A percentile compares a stretch with the other conserved stretches of the same genome.
phyloP scores from a whole-genome alignment of 35 echinoderm and acorn worm genomes.

The Apostichopus parvimensis region DNA sequence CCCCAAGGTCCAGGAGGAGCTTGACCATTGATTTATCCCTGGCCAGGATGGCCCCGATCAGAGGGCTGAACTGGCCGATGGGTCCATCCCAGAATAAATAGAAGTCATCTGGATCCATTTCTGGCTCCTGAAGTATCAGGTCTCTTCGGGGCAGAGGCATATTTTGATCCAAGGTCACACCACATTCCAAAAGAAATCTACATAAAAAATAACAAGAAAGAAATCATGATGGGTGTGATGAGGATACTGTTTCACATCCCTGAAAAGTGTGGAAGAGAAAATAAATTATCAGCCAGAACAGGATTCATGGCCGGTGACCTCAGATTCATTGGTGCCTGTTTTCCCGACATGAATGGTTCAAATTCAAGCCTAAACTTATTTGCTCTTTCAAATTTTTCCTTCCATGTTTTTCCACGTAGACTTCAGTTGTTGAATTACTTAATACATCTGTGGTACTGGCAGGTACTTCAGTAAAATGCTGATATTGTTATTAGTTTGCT shows the following conservation, averaged over 20 bases:
- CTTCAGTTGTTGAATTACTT: no score
- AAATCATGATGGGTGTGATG: background rate
- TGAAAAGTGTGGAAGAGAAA: background rate
- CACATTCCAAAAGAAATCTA: constrained; percentile 42
- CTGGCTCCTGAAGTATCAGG: constrained; percentile 48
- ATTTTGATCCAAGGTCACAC: constrained; percentile 24
- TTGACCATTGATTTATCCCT: constrained; percentile 53
- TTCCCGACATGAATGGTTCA: no score
- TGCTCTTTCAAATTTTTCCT: no score
- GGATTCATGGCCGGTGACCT: no score
- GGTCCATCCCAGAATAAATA: constrained; percentile 50
- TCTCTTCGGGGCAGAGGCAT: constrained; percentile 48
- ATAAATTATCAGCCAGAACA: background rate
- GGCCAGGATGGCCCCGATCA: constrained; percentile 45
- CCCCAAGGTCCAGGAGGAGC: constrained; percentile 56
- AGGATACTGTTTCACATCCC: background rate
- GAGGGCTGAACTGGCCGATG: constrained; percentile 49
- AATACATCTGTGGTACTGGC: no score
- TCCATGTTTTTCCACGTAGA: no score
- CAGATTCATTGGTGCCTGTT: no score
- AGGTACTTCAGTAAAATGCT: no score
- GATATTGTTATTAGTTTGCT: no score
- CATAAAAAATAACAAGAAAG: background rate
- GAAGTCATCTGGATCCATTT: constrained; percentile 62
- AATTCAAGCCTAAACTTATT: no score